Percentiles rank a stretch among this genome's conserved stretches.
These are phyloP conservation scores for Coenobita brevimanus DNA, from an alignment of 1,140 invertebrate genomes.

Conservation along the genomic window DNA sequence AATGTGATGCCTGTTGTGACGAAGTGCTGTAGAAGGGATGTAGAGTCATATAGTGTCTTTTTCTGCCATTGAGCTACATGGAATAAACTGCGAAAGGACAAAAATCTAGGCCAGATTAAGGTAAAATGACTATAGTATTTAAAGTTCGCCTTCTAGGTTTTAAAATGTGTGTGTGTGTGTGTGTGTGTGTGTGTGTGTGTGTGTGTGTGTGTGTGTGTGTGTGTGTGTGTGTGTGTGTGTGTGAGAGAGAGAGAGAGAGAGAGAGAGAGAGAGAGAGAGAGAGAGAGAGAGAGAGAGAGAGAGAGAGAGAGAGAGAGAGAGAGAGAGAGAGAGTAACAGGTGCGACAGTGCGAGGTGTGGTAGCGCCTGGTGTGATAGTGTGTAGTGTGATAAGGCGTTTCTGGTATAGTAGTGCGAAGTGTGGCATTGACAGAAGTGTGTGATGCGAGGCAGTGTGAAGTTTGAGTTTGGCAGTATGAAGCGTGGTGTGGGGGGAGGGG, in stretches of 20 bases:
- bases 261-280: neutral
- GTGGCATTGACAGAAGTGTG: neutral
- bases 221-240: neutral
- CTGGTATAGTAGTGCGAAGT: too few species aligned
- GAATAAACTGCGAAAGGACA: too few species aligned
- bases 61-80: too few species aligned
- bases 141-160: too few species aligned
- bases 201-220: neutral
- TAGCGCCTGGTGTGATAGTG: too few species aligned
- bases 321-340: neutral
- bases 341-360: too few species aligned
- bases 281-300: neutral
- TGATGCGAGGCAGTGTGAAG: neutral
- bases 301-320: neutral
- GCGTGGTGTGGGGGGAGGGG: neutral
- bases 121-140: slow-evolving; percentile 14
- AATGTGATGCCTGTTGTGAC: too few species aligned
- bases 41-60: too few species aligned
- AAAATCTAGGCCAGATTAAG: too few species aligned
- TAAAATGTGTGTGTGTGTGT: neutral
- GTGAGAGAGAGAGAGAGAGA: neutral
- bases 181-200: neutral
- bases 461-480: too few species aligned
- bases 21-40: too few species aligned
- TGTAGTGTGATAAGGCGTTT: too few species aligned